Percentiles rank a stretch among this genome's conserved stretches.
These are phyloP conservation scores for Phenganax stokvisi DNA, from an alignment of 92 coral and sea anemone species.

Conservation along the genomic window DNA sequence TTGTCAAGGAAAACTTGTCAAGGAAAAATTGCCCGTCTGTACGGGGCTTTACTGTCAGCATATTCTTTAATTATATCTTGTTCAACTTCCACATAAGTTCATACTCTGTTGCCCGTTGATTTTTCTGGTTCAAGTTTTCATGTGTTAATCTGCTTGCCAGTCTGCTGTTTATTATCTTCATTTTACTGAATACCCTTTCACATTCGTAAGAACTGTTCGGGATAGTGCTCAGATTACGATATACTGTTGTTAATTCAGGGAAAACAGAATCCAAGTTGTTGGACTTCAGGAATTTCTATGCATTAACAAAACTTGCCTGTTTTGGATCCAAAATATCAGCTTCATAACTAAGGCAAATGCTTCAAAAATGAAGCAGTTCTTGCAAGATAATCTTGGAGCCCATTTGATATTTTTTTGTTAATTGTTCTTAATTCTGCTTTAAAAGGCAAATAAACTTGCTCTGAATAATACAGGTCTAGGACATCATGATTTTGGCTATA, in stretches of 20 bases:
- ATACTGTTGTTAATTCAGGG: constrained; percentile 28
- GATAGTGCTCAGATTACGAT: constrained; percentile 16
- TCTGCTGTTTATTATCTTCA: constrained; percentile 29
- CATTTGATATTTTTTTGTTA: constrained; percentile 23
- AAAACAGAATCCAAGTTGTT: constrained; percentile 26
- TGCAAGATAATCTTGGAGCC: constrained; percentile 18
- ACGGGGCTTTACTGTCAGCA: constrained; percentile 29
- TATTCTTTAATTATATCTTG: constrained; percentile 17
- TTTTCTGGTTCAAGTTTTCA: constrained; percentile 20
- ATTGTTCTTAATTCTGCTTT: constrained; percentile 16
- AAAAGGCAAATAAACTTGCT: background rate
- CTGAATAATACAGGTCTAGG: too few relatives aligned
- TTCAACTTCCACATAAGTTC: constrained; percentile 21
- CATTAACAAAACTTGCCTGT: constrained; percentile 10
- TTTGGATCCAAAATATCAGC: constrained; percentile 17
- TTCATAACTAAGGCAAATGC: constrained; percentile 21
- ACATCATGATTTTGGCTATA: too few relatives aligned
- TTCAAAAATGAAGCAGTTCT: constrained; percentile 20
- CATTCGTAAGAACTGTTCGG: constrained; percentile 14
- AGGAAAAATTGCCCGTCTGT: too few relatives aligned
- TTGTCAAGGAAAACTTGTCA: too few relatives aligned
- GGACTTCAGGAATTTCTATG: constrained; percentile 13
- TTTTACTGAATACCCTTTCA: constrained; percentile 30
- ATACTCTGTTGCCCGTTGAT: constrained; percentile 16
- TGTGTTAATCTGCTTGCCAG: constrained; percentile 28